Evolutionary conservation across 2,113 vertebrate genomes (phyloP), one percentile per base, ranked within the genome.

Genomic region (Ammodytes dubius): DNA sequence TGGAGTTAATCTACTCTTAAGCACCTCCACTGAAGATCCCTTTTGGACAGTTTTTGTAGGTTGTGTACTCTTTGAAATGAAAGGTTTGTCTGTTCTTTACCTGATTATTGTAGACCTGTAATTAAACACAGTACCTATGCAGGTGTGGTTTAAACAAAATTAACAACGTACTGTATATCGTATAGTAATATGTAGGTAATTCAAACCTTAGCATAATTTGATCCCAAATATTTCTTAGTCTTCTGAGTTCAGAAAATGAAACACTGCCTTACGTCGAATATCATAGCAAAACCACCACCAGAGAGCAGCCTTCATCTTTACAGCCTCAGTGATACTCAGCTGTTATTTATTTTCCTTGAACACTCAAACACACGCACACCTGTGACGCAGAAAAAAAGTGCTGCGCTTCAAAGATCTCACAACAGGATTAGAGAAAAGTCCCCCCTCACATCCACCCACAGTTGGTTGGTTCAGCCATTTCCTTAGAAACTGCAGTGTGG

Each of bases 401-500:
- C 50, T 42, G 13, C 0, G 54, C 63, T 63, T 63, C 11, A 79
- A 45, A 85, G 70, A 70, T 74, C 35, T 70, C 17, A 52, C n/a
- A 78, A 5, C 77, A 50, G 11, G 10, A 79, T 53, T 43, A 6
- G 15, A 77, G 37, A 76, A 84, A 87, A 88, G 86, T 58, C 84
- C 76, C 84, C 87, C 58, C 70, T 61, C n/a, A 65, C 52, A 68
- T 70, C 77, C 68, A 74, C 81, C 79, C 83, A 88, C 82, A 43
- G 12, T 1, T 4, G 13, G 46, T 27, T 14, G 58, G 70, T 74
- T 85, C 0, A 37, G 57, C 63, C 15, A 81, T 81, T 91, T 93
- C 84, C 91, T 83, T 27, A 74, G 86, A 93, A 92, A 91, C 71
- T 74, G 64, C 47, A 42, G 9, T 70, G 59, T 42, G 77, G 75